A percentile compares a stretch with the other conserved stretches of the same genome.
Evolutionary conservation across 2,113 vertebrate species (phyloP).

Genomic region (Enhydra lutris): DNA sequence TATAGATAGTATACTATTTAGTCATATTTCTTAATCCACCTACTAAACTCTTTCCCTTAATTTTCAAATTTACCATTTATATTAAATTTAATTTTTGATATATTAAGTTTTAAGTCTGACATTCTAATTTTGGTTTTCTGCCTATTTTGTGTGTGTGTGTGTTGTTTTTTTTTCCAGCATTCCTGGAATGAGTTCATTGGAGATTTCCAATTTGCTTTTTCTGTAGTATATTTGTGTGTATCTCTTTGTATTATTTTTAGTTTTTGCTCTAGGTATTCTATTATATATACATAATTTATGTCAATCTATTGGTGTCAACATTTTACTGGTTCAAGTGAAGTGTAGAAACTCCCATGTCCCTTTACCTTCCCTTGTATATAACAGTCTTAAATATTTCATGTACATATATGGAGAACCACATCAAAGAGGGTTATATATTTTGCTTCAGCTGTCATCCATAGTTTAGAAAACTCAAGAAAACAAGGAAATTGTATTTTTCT

Average conservation of each 20-base stretch:
- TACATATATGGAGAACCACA: background rate
- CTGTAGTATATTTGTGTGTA: background rate
- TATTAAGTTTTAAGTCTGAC: background rate
- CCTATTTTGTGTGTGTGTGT: background rate
- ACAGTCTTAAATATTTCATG: background rate
- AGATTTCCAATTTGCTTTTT: background rate
- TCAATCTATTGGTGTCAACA: background rate
- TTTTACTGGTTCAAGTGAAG: background rate
- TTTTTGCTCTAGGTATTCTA: background rate
- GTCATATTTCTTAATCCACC: background rate
- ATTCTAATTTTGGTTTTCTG: background rate
- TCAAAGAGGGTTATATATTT: background rate
- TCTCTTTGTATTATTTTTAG: background rate
- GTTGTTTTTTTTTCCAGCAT: background rate
- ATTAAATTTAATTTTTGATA: background rate
- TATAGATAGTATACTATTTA: background rate
- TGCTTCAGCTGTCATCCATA: background rate
- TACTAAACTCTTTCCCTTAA: background rate
- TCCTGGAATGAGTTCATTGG: background rate
- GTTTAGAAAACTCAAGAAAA: background rate
- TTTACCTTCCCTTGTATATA: background rate
- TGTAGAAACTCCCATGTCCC: background rate
- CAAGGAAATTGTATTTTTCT: background rate
- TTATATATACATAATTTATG: background rate
- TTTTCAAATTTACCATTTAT: background rate